Conservation (phyloP, 2,888 invertebrate species). For the Criorhina ranunculi region DNA sequence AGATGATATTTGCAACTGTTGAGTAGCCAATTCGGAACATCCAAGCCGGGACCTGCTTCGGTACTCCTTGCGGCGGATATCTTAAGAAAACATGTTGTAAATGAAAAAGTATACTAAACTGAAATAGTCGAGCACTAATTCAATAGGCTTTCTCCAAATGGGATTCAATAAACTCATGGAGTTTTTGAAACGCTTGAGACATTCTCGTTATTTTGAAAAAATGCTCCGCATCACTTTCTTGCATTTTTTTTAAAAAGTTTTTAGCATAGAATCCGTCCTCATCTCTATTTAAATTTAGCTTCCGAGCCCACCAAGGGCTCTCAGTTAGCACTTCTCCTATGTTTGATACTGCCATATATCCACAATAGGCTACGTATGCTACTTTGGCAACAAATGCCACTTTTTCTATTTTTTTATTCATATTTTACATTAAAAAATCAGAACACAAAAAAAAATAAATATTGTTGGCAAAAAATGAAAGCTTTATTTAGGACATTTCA, state of each 20-base stretch:
- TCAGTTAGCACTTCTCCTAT: neutral
- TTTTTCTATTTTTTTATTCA: neutral
- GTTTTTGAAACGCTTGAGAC: neutral
- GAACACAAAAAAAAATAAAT: too few relatives aligned
- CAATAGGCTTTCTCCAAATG: neutral
- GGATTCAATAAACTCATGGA: neutral
- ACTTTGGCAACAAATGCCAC: neutral
- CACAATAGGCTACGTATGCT: neutral
- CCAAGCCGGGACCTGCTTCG: slow-evolving; percentile 14
- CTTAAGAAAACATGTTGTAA: neutral
- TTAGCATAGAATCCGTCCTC: neutral
- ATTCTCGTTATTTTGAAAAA: too few relatives aligned
- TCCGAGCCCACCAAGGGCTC: neutral
- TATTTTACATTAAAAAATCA: too few relatives aligned
- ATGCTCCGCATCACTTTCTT: neutral
- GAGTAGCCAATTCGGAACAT: slow-evolving; percentile 23
- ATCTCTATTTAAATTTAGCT: neutral
- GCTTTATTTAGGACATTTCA: too few relatives aligned
- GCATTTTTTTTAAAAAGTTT: neutral
- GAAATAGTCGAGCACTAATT: too few relatives aligned
- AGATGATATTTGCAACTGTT: slow-evolving; percentile 25
- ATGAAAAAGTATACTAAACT: too few relatives aligned
- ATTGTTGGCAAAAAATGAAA: too few relatives aligned
- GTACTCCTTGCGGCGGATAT: slow-evolving; percentile 29
- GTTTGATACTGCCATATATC: neutral